These are phyloP conservation scores for Sminthopsis crassicaudata DNA, from an alignment of 2,113 vertebrate species.

Conservation along the genomic window DNA sequence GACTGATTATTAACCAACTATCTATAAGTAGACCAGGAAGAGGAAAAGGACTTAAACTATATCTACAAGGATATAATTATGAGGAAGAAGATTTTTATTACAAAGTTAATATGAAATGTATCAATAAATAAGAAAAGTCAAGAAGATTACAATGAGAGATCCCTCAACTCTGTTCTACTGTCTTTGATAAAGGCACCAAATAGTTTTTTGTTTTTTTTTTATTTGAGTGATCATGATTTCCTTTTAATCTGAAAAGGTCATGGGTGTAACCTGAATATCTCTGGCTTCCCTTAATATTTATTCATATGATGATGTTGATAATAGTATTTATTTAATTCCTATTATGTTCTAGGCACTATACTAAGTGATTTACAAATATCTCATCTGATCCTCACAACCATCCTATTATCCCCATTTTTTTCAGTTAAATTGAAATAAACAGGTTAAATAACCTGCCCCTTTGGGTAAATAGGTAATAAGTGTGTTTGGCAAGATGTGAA, in stretches of 20 bases:
- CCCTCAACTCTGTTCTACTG: background rate
- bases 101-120: background rate
- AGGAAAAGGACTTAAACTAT: background rate
- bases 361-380: background rate
- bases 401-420: background rate
- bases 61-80: background rate
- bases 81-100: background rate
- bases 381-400: background rate
- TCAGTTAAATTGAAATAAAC: background rate
- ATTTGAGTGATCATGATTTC: background rate
- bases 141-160: background rate
- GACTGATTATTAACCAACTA: background rate
- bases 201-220: background rate
- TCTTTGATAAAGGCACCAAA: background rate
- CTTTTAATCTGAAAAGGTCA: conserved; percentile 1
- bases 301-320: background rate
- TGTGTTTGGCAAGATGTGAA: background rate
- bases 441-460: background rate
- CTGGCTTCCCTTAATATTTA: background rate
- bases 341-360: background rate
- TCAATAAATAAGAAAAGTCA: background rate
- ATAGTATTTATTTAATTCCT: background rate
- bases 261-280: background rate
- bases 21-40: background rate
- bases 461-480: background rate